These are phyloP conservation scores for Cygnus olor DNA, from an alignment of 2,797 vertebrate genomes.

Conservation along the genomic window DNA sequence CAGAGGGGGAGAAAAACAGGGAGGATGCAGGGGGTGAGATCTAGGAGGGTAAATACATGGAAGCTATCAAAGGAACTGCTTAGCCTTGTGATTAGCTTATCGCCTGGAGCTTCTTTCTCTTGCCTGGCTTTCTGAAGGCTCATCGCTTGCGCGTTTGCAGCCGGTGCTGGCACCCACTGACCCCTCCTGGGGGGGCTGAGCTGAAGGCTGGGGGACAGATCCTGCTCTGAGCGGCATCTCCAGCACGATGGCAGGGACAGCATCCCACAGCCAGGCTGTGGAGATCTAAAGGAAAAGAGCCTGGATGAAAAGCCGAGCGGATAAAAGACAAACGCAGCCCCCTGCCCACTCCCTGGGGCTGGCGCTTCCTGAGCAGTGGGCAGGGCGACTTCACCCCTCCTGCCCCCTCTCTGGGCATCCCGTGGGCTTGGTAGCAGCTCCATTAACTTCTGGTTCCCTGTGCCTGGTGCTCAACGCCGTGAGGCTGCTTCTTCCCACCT, in stretches of 20 bases:
- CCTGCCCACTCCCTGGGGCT: not conserved
- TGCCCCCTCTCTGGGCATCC: not conserved
- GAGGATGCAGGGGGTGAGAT: not conserved
- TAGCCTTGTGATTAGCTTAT: not conserved
- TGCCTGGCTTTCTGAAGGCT: not conserved
- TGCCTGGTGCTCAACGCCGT: accelerated
- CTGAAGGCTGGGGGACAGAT: no score
- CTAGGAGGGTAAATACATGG: not conserved
- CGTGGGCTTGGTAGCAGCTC: not conserved
- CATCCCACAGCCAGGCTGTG: no score
- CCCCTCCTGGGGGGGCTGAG: not conserved
- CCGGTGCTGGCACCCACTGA: accelerated
- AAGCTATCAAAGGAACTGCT: not conserved
- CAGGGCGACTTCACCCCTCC: not conserved
- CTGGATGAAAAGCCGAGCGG: no score
- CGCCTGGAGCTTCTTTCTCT: not conserved
- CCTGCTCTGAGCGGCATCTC: no score
- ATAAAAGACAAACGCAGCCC: not conserved
- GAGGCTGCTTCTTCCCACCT: not conserved
- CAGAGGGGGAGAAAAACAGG: not conserved
- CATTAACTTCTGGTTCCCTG: not conserved
- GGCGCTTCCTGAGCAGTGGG: not conserved
- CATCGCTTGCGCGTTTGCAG: accelerated
- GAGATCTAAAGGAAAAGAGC: no score
- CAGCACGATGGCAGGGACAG: no score